Base-by-base conservation (phyloP, 2,113 vertebrate species). In the Cavia porcellus region DNA sequence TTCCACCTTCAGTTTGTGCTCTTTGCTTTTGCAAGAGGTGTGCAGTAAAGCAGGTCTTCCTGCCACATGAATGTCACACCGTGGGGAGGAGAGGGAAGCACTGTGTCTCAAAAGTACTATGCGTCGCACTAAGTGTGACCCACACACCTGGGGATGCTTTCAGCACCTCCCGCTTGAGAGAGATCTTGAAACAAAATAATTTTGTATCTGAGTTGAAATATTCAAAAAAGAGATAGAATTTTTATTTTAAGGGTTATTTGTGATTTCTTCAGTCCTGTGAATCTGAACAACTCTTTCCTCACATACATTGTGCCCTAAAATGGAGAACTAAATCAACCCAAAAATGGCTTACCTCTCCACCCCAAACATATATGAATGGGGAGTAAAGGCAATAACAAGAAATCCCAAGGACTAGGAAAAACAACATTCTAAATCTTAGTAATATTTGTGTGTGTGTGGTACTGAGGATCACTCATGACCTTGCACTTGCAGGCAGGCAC, bases 181-280 rank as follows among this genome's bases (percentile, higher is more conserved):
- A 91, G 50, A 93, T 57, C 89, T 88, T 61, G 32, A 93, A 95
- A 90, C 59, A 87, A 90, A 94, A n/a, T 88, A 45, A 52, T 24
- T 94, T 70, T 84, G 10, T 62, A 6, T 66, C 28, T 50, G 22
- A 68, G 6, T 91, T 83, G 14, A 32, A 62, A 59, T 66, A 83
- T 61, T 50, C 70, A 28, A 20, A 89, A 61, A 32, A 77, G 15
- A 89, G n/a, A 79, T 5, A 64, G 7, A 66, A 59, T 61, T 96
- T 90, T 81, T 1, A 59, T 94, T 77, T 59, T 84, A 93, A 61
- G 89, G 32, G 38, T n/a, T 55, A 72, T 38, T 55, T 72, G 83
- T 94, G 38, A 79, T 62, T 72, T 91, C 92, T 81, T 12, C 35
- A 81, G 19, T 1, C 50, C 55, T 92, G 2, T 50, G 52, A 90